Evolutionary conservation across 2,113 vertebrate genomes (phyloP).

Genomic region (Gallinago jamesoni): DNA sequence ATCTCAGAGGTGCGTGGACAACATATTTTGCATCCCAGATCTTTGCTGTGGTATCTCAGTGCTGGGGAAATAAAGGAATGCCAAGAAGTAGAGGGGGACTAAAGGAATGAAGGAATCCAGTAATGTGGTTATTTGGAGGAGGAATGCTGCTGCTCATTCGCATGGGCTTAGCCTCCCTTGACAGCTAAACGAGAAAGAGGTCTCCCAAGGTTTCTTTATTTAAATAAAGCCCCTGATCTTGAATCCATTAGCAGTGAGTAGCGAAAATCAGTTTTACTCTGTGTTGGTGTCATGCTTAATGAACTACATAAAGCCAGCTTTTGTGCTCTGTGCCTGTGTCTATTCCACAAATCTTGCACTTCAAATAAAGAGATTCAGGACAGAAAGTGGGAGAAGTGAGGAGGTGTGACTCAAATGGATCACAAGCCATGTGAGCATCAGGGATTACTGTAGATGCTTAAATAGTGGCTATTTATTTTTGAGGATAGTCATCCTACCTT

Average conservation of each 20-base stretch:
- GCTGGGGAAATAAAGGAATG: not conserved
- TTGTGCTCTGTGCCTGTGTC: accelerated
- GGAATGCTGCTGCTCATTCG: accelerated
- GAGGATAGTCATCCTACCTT: not conserved
- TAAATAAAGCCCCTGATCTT: not conserved
- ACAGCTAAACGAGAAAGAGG: not conserved
- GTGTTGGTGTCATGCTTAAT: not conserved
- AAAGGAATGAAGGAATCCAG: not conserved
- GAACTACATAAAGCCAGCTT: not conserved
- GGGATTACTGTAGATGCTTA: not conserved
- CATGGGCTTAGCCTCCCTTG: not conserved
- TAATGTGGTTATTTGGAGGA: not conserved
- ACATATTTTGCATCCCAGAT: not conserved
- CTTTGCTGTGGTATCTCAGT: not conserved
- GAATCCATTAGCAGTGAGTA: not conserved
- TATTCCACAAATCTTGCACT: accelerated
- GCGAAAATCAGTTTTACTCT: not conserved
- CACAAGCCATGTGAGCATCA: accelerated
- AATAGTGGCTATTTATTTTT: accelerated
- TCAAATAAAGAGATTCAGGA: not conserved
- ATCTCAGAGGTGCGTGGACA: not conserved
- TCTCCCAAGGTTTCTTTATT: not conserved
- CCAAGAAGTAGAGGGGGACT: not conserved
- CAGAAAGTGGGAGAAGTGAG: not conserved
- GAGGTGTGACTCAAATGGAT: not conserved